A percentile compares a stretch with the other conserved stretches of the same genome.
These are phyloP conservation scores for Ctenodactylus gundi DNA, from an alignment of 2,113 vertebrate genomes.

Conservation along the genomic window DNA sequence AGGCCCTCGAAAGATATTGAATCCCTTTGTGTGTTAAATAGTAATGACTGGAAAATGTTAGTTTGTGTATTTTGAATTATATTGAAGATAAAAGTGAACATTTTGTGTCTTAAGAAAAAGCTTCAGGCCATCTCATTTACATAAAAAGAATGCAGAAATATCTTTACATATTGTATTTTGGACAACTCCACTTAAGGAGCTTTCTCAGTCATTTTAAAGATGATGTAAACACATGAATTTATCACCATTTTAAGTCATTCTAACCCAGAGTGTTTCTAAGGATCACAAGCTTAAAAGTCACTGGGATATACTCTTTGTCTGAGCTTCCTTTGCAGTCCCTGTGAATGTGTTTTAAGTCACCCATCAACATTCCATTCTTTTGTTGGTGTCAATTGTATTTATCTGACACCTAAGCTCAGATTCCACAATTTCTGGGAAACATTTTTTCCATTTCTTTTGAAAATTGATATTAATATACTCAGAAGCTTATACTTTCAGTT, in stretches of 20 bases:
- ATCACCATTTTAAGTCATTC: neutral
- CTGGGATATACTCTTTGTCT: fast-evolving
- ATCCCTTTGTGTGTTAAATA: neutral
- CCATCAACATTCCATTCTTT: neutral
- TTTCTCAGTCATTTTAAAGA: neutral
- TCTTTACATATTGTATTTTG: neutral
- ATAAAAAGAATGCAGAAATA: neutral
- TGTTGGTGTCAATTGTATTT: neutral
- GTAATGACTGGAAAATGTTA: neutral
- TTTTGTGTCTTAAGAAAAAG: neutral
- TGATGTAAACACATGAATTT: neutral
- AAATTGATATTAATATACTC: neutral
- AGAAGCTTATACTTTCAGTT: neutral
- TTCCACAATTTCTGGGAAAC: neutral
- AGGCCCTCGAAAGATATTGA: neutral
- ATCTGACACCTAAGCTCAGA: neutral
- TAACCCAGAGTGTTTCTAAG: neutral
- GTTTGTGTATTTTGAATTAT: neutral
- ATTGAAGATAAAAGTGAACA: neutral
- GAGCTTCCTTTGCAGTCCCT: neutral
- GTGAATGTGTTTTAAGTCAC: neutral
- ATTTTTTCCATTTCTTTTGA: neutral
- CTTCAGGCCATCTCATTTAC: neutral
- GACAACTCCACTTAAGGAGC: neutral
- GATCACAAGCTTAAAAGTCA: neutral